These are phyloP conservation scores for Chaetogeoica ovagalla DNA, from an alignment of 2,888 invertebrate species.

Conservation along the genomic window DNA sequence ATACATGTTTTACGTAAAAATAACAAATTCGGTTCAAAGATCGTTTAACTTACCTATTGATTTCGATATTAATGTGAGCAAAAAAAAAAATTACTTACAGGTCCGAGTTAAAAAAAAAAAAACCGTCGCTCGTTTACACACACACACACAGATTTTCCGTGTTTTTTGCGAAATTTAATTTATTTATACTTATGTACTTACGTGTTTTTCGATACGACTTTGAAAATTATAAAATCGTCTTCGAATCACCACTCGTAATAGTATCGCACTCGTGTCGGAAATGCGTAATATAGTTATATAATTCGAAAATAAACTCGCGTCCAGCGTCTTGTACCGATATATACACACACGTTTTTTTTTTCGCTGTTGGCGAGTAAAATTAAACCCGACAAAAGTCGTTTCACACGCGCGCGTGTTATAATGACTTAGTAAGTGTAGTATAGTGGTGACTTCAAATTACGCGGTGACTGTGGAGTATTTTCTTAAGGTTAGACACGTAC, in stretches of 20 bases:
- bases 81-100: neutral
- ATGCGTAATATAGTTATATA: neutral
- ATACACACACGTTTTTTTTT: neutral
- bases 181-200: no score
- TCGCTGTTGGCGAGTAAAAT: neutral
- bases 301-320: neutral
- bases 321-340: neutral
- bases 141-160: no score
- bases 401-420: no score
- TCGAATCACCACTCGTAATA: no score
- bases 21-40: neutral
- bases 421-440: no score
- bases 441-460: neutral
- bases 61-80: constrained; percentile 3
- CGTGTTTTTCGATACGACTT: no score
- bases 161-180: neutral
- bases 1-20: neutral
- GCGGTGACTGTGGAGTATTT: constrained; percentile 2
- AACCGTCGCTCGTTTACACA: neutral
- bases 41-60: neutral
- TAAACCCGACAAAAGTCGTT: neutral
- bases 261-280: neutral
- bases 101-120: neutral
- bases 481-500: neutral
- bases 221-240: no score